Evolutionary conservation across 2,797 vertebrate genomes (phyloP).

Genomic region (Carapus acus): DNA sequence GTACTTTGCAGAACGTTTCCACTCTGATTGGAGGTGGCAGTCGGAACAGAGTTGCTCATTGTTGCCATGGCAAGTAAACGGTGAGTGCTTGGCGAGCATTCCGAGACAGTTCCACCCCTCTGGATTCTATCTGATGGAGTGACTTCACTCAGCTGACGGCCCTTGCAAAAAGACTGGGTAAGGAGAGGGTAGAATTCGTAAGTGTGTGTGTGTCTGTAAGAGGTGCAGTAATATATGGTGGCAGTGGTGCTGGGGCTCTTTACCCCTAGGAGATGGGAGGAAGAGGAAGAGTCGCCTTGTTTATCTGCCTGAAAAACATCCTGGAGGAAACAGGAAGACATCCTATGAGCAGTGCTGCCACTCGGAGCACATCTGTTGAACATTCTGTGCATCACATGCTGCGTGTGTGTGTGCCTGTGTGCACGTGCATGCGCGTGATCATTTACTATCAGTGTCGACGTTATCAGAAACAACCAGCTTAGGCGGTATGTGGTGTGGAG

Average conservation of each 20-base stretch:
- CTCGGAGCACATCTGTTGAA: too few species aligned
- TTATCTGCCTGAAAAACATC: slow-evolving; percentile 29
- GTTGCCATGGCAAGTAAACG: slow-evolving; percentile 50
- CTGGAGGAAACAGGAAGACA: slow-evolving; percentile 3
- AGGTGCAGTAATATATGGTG: neutral
- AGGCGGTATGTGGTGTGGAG: too few species aligned
- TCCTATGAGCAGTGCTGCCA: too few species aligned
- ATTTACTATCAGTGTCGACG: too few species aligned
- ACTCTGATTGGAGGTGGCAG: too few species aligned
- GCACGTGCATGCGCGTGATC: too few species aligned
- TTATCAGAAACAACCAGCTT: too few species aligned
- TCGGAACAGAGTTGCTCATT: too few species aligned
- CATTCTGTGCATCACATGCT: neutral
- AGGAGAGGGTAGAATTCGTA: neutral
- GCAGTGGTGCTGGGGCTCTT: neutral
- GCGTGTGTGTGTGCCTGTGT: too few species aligned
- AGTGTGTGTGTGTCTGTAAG: neutral
- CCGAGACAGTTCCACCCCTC: slow-evolving; percentile 3
- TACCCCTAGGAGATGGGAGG: slow-evolving; percentile 6
- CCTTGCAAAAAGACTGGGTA: neutral
- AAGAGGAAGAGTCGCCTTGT: slow-evolving; percentile 24
- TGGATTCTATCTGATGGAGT: slow-evolving; percentile 18
- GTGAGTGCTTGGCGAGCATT: slow-evolving; percentile 19
- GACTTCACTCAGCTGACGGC: slow-evolving; percentile 1
- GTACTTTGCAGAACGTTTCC: too few species aligned